A percentile compares a stretch with the other conserved stretches of the same genome.
These are phyloP conservation scores for Caradrina clavipalpis DNA, from an alignment of 2,888 invertebrate genomes.

Conservation along the genomic window DNA sequence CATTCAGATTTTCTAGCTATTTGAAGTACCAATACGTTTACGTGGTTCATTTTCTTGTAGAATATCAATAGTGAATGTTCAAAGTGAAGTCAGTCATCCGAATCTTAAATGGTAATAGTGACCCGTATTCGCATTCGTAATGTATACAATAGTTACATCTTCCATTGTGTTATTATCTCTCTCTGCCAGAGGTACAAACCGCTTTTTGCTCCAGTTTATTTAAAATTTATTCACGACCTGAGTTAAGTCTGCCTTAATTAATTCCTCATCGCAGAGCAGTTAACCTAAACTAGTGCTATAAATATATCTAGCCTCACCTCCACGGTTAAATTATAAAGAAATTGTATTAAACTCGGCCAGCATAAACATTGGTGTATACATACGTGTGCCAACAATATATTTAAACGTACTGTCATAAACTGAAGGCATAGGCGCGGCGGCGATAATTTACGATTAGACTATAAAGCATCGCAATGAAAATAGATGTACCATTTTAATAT, in stretches of 20 bases:
- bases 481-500: slow-evolving; percentile 73
- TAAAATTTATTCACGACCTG: slow-evolving; percentile 47
- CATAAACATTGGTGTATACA: slow-evolving; percentile 46
- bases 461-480: slow-evolving; percentile 69
- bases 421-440: slow-evolving; percentile 63
- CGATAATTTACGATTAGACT: slow-evolving; percentile 74
- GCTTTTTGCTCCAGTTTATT: slow-evolving; percentile 48
- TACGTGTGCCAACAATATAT: slow-evolving; percentile 66
- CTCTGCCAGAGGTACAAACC: slow-evolving; percentile 22
- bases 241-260: slow-evolving; percentile 48
- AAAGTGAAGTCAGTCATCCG: slow-evolving; percentile 13
- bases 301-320: slow-evolving; percentile 29
- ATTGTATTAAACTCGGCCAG: slow-evolving; percentile 14
- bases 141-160: slow-evolving; percentile 21
- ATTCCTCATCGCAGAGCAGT: slow-evolving; percentile 33
- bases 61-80: background rate
- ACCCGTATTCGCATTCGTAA: slow-evolving; percentile 15
- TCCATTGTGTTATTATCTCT: slow-evolving; percentile 35
- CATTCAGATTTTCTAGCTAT: slow-evolving; percentile 39
- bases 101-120: slow-evolving; percentile 24
- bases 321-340: slow-evolving; percentile 36
- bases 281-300: slow-evolving; percentile 34
- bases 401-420: slow-evolving; percentile 69
- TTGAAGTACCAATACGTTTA: slow-evolving; percentile 13
- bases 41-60: slow-evolving; percentile 22